Base-by-base conservation (phyloP, 2,888 invertebrate genomes). In the Baronia brevicornis region DNA sequence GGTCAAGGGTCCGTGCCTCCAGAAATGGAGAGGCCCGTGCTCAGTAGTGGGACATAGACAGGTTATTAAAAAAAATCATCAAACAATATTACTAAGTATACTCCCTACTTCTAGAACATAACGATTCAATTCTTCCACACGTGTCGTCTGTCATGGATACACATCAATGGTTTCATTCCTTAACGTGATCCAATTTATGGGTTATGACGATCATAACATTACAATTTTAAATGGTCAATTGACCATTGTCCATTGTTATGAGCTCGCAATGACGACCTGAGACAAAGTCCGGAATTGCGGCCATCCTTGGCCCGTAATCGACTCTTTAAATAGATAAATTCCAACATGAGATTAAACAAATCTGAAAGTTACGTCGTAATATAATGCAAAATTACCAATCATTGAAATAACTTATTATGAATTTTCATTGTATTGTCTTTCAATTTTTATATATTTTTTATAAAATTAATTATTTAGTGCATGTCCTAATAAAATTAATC, bases 221-320 rank as follows among this genome's bases (percentile, higher is more conserved):
- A 30, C 34, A 36, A 26, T 40, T 44, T 54, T 45, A 57, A 64
- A 52, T 54, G 51, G 39, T 35, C 43, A 50, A 50, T 52, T 50
- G 48, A 43, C 39, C 42, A 39, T 42, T 41, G 44, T 43, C 35
- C 41, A 36, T 33, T 43, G 33, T 34, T 38, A 27, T 38, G 34
- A 27, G 28, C 38, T 18, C 32, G 12, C 22, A 35, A 36, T 40
- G 29, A 22, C 11, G 37, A 37, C 39, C 37, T 20, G 37, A 33
- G 20, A 28, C 45, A 46, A 45, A 50, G 50, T 50, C 45, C 48
- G 43, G 22, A 44, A 29, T 41, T 29, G 28, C 26, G 14, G 31
- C 36, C 33, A 44, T 40, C 46, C 48, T 49, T 46, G 46, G 35
- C 39, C 38, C 26, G 26, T 41, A 42, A 45, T 45, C 40, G 40